phyloP scores from a whole-genome alignment of 1,140 invertebrate genomes.

The Eufriesea mexicana region DNA sequence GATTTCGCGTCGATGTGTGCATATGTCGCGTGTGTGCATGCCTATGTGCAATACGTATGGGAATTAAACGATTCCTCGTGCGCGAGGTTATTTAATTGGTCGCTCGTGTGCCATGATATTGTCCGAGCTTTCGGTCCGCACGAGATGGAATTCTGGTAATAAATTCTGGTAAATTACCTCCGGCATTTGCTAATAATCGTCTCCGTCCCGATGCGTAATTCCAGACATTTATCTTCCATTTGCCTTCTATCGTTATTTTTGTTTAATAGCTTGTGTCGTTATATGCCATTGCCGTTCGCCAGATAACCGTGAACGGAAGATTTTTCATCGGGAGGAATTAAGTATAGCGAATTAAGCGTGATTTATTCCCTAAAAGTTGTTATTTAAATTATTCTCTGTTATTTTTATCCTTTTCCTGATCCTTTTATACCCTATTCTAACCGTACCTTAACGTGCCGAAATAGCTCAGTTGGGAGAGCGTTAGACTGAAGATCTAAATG shows the following conservation, averaged over 20 bases:
- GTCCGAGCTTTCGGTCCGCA: not conserved
- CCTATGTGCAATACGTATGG: not conserved
- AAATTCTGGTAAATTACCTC: not conserved
- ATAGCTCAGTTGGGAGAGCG: constrained; percentile 33
- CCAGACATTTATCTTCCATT: not conserved
- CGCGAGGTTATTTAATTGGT: too few species aligned
- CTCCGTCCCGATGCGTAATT: not conserved
- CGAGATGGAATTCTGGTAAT: not conserved
- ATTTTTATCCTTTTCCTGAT: not conserved
- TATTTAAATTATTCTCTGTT: too few species aligned
- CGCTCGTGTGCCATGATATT: not conserved
- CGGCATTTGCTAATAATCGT: not conserved
- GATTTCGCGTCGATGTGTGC: not conserved
- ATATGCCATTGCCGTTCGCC: too few species aligned
- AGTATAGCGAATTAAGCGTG: too few species aligned
- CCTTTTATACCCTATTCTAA: not conserved
- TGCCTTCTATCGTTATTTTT: not conserved
- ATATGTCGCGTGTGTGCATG: too few species aligned
- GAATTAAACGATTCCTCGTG: not conserved
- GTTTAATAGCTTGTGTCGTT: not conserved
- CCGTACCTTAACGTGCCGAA: not conserved
- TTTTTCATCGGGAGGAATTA: too few species aligned
- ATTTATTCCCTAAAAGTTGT: too few species aligned
- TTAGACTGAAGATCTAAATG: constrained; percentile 36
- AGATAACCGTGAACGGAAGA: too few species aligned